Evolutionary conservation across 2,888 invertebrate genomes (phyloP).

Genomic region (Xiphydria camelus): DNA sequence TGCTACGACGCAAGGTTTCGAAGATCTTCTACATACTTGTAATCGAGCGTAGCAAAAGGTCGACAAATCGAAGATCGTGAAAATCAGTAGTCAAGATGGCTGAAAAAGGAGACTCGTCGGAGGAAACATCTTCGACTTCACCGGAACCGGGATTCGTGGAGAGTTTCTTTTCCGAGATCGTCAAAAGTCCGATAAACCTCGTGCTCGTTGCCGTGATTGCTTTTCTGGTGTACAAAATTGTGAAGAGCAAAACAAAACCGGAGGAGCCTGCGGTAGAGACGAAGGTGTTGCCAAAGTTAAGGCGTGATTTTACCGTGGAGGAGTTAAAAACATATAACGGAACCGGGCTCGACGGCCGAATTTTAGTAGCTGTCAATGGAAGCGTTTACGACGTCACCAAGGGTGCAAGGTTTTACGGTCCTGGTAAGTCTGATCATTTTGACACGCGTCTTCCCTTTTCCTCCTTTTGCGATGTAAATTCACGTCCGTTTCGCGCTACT

Average conservation of each 20-base stretch:
- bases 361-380: constrained; percentile 91
- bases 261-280: constrained; percentile 55
- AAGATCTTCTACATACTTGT: too few species aligned
- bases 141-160: constrained; percentile 39
- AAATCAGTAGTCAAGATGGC: constrained; percentile 47
- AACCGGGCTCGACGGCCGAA: constrained; percentile 80
- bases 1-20: too few species aligned
- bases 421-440: too few species aligned
- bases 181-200: constrained; percentile 74
- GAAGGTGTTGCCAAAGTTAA: constrained; percentile 77
- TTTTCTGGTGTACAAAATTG: constrained; percentile 75
- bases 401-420: constrained; percentile 90
- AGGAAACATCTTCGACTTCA: constrained; percentile 18
- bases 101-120: constrained; percentile 44
- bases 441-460: too few species aligned
- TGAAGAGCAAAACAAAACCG: constrained; percentile 60
- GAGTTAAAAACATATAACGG: constrained; percentile 89
- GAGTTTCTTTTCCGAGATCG: constrained; percentile 64
- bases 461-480: too few species aligned
- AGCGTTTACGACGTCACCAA: constrained; percentile 93
- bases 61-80: not conserved
- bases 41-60: too few species aligned
- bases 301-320: constrained; percentile 86
- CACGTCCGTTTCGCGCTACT: too few species aligned
- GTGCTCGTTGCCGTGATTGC: constrained; percentile 70